Evolutionary conservation across 2,797 vertebrate species (phyloP), one percentile per base, ranked within the genome.

Genomic region (Phrynocephalus vlangalii): DNA sequence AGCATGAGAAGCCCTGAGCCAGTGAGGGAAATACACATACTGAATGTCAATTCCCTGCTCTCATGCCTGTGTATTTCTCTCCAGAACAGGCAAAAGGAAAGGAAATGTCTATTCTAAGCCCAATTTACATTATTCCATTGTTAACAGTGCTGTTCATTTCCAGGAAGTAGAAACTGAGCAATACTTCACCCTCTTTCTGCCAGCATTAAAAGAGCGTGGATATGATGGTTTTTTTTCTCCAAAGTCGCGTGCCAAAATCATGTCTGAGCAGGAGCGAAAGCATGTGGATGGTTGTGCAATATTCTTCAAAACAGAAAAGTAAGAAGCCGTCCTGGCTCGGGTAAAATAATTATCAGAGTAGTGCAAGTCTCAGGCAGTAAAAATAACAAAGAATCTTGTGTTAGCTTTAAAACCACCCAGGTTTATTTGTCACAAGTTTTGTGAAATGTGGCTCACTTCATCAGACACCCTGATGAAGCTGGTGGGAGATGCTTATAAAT

Each of bases 111-210:
- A 28, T 28, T 73, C 44, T 52, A 60, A 33, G 22, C 16, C 68
- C 16, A 11, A 1, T 81, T 91, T 90, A 84, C 20, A 79, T 81
- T n/a, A 52, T 22, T 88, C 66, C 91, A 73, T 68, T 68, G 7
- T 92, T 92, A 60, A 90, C 22, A 33, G 22, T 92, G 20, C 85
- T 94, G 50, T 92, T 90, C 56, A 6, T 75, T 94, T 95, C 83
- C 88, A 99, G 99, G 99, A 99, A 96, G 99, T 99, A 95, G 99
- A 99, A 97, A 99, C 99, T 0, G 98, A 99, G 97, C 98, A 99
- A 98, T 99, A 99, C 97, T 99, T 98, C 96, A 96, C 98, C 83
- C 96, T 99, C 94, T 99, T 99, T 90, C 97, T 99, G 96, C 98
- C 98, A 92, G 98, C 98, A 28, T 97, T 99, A 92, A 99, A 99